Evolutionary conservation across 2,888 invertebrate genomes (phyloP), one percentile per base, ranked within the genome.

Genomic region (Drosophila barbarae): DNA sequence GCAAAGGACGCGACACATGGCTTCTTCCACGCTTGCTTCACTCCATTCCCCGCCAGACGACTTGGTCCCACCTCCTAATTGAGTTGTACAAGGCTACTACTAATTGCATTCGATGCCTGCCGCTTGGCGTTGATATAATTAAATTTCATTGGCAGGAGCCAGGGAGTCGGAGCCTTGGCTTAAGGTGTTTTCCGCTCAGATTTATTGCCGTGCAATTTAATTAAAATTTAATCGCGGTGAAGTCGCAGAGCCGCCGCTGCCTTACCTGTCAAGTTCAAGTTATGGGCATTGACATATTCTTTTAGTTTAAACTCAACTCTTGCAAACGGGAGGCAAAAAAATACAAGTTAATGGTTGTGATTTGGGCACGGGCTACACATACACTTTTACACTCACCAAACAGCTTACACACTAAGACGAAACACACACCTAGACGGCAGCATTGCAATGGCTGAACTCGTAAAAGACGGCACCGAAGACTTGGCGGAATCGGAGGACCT

Each of bases 61-160:
- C 46, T 26, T 9, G 9, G 9, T 58, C 68, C 47, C 69, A 74
- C 83, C 69, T 74, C 83, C 86, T 87, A 87, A 87, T 87, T 88
- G 88, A 87, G 86, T 88, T 87, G 85, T 83, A 86, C 86, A 84
- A 76, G 86, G 75, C 84, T 77, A 77, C 79, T 87, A 79, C 82
- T 88, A 87, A 87, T 87, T 87, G 86, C 87, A 85, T 87, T 87
- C 86, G 88, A 88, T 87, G 86, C 85, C 83, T 86, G 80, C 80
- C 85, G 76, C 76, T 73, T 66, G 72, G 72, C 74, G 72, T 73
- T 77, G 74, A 87, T 78, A 79, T 86, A 86, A 86, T 86, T 86
- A 76, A 79, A 84, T 86, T 86, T 86, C 73, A 83, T 86, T 77
- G 78, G 79, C 68, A 66, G 66, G 47, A 63, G 39, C 1, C n/a